phyloP scores from a whole-genome alignment of 2,113 vertebrate genomes.

The Trachemys scripta region DNA sequence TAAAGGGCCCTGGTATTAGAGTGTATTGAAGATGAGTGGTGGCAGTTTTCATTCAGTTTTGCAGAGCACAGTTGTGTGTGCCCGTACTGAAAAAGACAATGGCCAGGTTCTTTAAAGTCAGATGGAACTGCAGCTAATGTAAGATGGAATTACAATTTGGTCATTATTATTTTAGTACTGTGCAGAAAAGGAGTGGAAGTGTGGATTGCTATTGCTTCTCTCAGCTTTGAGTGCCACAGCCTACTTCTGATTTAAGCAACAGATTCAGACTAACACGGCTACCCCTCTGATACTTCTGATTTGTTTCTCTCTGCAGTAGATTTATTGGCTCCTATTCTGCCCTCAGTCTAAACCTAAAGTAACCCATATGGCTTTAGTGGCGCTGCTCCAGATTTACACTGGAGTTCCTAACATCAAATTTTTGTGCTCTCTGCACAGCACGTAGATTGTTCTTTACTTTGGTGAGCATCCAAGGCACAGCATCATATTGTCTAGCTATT shows the following conservation, averaged over 20 bases:
- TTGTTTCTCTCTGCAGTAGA: conserved; percentile 43
- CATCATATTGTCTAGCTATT: conserved; percentile 5
- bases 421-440: not conserved
- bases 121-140: not conserved
- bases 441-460: not conserved
- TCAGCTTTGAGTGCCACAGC: not conserved
- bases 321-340: conserved; percentile 34
- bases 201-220: conserved; percentile 43
- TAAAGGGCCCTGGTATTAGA: not conserved
- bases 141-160: conserved; percentile 6
- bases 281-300: too few relatives aligned
- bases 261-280: too few relatives aligned
- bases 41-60: conserved; percentile 16
- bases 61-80: not conserved
- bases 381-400: not conserved
- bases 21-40: not conserved
- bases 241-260: conserved; percentile 36
- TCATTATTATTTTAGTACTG: conserved; percentile 44
- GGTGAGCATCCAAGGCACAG: not conserved
- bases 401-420: not conserved
- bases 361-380: conserved; percentile 7
- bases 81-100: conserved; percentile 35
- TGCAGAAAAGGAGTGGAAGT: conserved; percentile 42
- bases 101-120: not conserved
- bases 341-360: not conserved